Conservation (phyloP, 2,113 vertebrate species). For the Callocephalon fimbriatum region DNA sequence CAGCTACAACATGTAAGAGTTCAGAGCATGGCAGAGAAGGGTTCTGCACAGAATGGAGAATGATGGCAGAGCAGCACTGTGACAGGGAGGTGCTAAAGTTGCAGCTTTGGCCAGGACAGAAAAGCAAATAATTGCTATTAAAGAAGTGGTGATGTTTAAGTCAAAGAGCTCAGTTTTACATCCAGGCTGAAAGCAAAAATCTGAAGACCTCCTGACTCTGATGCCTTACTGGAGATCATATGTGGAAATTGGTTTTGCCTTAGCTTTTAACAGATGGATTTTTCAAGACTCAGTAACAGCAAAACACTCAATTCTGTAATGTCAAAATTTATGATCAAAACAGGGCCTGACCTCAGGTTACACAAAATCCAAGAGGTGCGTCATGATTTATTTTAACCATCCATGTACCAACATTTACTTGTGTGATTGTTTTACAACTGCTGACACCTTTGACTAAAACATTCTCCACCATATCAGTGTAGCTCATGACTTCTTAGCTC, state of each 20-base stretch:
- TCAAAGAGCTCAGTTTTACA: neutral
- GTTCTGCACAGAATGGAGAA: neutral
- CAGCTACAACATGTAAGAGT: neutral
- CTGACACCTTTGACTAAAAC: neutral
- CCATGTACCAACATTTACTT: neutral
- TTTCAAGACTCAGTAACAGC: neutral
- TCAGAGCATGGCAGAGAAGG: neutral
- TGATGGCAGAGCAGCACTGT: neutral
- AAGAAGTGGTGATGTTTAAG: neutral
- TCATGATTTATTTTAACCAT: neutral
- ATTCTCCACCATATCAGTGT: neutral
- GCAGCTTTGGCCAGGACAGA: neutral
- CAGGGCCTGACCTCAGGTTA: neutral
- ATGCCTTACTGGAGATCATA: neutral
- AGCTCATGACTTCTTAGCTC: neutral
- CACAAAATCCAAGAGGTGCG: neutral
- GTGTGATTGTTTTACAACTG: neutral
- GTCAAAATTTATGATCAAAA: neutral
- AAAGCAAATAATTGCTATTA: neutral
- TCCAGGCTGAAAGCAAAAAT: neutral
- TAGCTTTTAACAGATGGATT: neutral
- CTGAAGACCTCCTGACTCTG: neutral
- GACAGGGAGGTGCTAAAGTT: neutral
- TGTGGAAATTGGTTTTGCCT: neutral
- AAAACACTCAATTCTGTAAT: neutral